Base-by-base conservation (phyloP, 1,140 invertebrate species). In the Meloidogyne exigua region DNA sequence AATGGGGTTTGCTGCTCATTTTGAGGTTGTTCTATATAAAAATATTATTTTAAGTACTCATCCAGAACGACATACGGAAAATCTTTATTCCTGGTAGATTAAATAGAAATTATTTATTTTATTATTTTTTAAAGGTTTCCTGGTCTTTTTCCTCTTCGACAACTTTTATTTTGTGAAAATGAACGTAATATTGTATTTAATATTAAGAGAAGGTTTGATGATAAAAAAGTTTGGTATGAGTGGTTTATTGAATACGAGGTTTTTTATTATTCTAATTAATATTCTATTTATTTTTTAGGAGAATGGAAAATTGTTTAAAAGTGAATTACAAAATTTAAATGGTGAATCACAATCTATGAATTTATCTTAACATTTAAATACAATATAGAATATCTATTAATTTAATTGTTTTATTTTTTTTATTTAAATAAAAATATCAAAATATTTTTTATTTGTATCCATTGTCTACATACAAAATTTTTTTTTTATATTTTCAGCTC, bases 1-100 rank as follows among this genome's bases (percentile, higher is more conserved):
- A 25, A 85, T 82, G 79, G 84, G 85, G 42, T 85, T 85, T 72
- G 84, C 84, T 23, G 85, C 82, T 11, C 84, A 84, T 65, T 85
- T 85, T 66, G 72, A 84, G 21, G 73, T 77, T 18, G 21, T 36
- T 32, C 75, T 85, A 10, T 85, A 84, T 70, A 80, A 84, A 64
- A 75, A 84, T 64, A 71, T 85, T 13, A 57, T 44, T 15, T 63
- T 85, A 3, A 84, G 84, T 26, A 84, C 77, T 25, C 72, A 68
- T 49, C 82, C 82, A 13, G 39, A 44, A 18, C 65, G 77, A 7
- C 70, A 83, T 13, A 80, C 83, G 12, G 36, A 65, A 9, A 77
- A 68, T 72, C 26, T 64, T 36, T 39, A 78, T 25, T 76, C 75
- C 18, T 64, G 49, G 44, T 67, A n/a, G 2, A n/a, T 42, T 39